phyloP scores from a whole-genome alignment of 2,888 invertebrate genomes.

The Anticlea derivata region DNA sequence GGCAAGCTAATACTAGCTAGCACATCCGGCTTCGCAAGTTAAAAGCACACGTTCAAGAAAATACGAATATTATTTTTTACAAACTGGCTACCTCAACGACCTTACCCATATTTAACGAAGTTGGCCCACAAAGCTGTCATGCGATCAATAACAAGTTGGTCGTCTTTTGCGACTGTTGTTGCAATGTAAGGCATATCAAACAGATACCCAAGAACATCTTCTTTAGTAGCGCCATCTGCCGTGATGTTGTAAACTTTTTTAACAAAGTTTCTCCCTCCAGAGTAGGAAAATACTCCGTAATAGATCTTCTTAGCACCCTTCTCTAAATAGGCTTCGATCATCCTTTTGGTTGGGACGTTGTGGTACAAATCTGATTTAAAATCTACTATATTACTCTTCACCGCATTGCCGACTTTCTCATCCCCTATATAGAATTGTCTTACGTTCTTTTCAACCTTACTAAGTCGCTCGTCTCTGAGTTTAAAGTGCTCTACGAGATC shows the following conservation, averaged over 20 bases:
- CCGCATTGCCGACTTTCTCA: constrained; percentile 26
- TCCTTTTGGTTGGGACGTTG: constrained; percentile 40
- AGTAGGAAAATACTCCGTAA: constrained; percentile 56
- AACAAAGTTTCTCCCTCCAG: constrained; percentile 52
- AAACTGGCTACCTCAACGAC: background rate
- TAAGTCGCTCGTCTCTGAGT: constrained; percentile 28
- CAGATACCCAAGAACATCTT: constrained; percentile 53
- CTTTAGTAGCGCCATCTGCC: constrained; percentile 43
- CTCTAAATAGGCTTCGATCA: constrained; percentile 46
- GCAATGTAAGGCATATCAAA: constrained; percentile 46
- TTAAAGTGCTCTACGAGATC: constrained; percentile 30
- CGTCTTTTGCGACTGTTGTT: constrained; percentile 41
- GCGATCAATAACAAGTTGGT: constrained; percentile 36
- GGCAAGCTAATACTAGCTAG: no score
- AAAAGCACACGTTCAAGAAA: background rate
- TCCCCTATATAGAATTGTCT: constrained; percentile 42
- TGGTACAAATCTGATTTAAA: constrained; percentile 38
- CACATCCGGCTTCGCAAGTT: no score
- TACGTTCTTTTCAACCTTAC: constrained; percentile 33
- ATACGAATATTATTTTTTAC: background rate
- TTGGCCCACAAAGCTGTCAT: constrained; percentile 42
- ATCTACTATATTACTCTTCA: constrained; percentile 29
- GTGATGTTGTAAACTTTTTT: constrained; percentile 44
- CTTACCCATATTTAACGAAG: constrained; percentile 51
- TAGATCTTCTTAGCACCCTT: constrained; percentile 45